Conservation (phyloP, 2,888 invertebrate genomes). For the Cephus runcator region DNA sequence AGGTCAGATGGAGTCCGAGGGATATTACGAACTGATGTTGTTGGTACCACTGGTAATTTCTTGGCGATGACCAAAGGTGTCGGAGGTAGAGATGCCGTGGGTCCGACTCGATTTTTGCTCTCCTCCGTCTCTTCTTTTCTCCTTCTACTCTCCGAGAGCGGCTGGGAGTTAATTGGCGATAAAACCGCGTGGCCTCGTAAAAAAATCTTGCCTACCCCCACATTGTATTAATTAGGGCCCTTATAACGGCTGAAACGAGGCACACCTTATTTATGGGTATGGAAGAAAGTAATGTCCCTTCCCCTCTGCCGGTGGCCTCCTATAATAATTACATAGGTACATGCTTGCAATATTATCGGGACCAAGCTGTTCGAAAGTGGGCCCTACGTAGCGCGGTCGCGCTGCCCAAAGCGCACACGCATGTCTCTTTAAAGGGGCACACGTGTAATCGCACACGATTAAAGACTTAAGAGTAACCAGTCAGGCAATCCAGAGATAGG, state of each 20-base stretch:
- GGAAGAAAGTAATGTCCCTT: conserved; percentile 43
- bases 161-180: conserved; percentile 60
- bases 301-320: conserved; percentile 14
- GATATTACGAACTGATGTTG: conserved; percentile 18
- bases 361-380: conserved; percentile 50
- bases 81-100: conserved; percentile 20
- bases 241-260: conserved; percentile 56
- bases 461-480: too few species aligned
- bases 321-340: too few species aligned
- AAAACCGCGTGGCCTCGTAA: conserved; percentile 59
- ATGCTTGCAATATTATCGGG: conserved; percentile 51
- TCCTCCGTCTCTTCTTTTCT: conserved; percentile 21
- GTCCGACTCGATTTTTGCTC: conserved; percentile 14
- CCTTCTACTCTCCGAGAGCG: conserved; percentile 30
- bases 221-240: conserved; percentile 63
- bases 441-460: conserved; percentile 18
- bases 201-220: conserved; percentile 57
- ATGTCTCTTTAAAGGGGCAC: conserved; percentile 5
- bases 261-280: conserved; percentile 52
- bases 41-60: conserved; percentile 4
- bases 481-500: too few species aligned
- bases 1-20: conserved; percentile 14
- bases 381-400: conserved; percentile 17
- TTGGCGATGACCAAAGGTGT: conserved; percentile 24
- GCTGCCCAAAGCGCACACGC: not conserved